A percentile compares a stretch with the other conserved stretches of the same genome.
Evolutionary conservation across 30 jellyfish, hydroid and myxozoan species (phyloP).

Genomic region (Pseudorhiza aurosa): DNA sequence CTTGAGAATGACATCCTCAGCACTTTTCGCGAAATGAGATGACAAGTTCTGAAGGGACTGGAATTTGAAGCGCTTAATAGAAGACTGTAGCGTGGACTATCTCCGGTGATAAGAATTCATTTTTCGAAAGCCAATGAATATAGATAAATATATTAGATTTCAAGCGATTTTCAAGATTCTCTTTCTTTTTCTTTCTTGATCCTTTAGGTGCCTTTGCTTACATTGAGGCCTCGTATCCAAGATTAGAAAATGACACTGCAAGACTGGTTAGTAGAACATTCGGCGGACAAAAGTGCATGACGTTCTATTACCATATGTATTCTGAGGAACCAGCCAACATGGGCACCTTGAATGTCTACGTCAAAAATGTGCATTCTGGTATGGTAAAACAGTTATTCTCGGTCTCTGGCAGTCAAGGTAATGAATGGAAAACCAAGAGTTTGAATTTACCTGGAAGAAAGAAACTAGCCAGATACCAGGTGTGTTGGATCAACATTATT

Average conservation of each 20-base stretch:
- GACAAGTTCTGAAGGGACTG: too few species aligned
- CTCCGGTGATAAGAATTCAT: too few species aligned
- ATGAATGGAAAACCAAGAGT: constrained; percentile 44
- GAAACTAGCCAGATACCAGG: constrained; percentile 48
- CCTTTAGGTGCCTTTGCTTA: constrained; percentile 55
- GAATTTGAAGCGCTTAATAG: too few species aligned
- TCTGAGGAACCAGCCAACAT: constrained; percentile 36
- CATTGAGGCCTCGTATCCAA: constrained; percentile 77
- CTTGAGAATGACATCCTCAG: too few species aligned
- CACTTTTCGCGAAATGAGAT: too few species aligned
- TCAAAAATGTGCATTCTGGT: constrained; percentile 11
- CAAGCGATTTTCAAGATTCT: too few species aligned
- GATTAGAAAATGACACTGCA: constrained; percentile 59
- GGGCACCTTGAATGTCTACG: constrained; percentile 57
- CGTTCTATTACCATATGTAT: constrained; percentile 64
- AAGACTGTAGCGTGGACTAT: too few species aligned
- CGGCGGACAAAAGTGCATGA: constrained; percentile 39
- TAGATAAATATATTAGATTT: too few species aligned
- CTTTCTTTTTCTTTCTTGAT: too few species aligned
- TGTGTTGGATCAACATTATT: too few species aligned
- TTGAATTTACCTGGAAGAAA: neutral
- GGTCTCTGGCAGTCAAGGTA: constrained; percentile 66
- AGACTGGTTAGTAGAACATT: constrained; percentile 44
- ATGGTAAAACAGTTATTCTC: constrained; percentile 2
- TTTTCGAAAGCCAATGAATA: too few species aligned